Evolutionary conservation across 2,113 vertebrate species (phyloP), one percentile per base, ranked within the genome.

Genomic region (Motacilla alba): DNA sequence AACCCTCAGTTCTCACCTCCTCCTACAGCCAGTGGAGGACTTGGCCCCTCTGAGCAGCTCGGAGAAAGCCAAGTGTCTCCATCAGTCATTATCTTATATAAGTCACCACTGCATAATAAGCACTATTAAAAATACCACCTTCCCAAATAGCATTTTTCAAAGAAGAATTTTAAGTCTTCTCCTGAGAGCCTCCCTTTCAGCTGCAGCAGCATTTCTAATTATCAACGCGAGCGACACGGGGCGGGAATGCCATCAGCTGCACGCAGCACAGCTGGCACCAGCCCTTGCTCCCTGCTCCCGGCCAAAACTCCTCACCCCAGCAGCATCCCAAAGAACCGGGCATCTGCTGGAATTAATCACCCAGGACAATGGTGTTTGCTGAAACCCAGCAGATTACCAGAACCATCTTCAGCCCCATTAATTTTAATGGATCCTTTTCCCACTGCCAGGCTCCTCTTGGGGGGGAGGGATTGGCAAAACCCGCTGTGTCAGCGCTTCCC

Each of bases 11-110:
- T 81, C 37, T 15, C 55, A 8, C 63, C 30, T 30, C 50, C 43
- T 44, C 33, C 74, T 27, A 9, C 2, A 1, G 64, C n/a, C 5
- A 0, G 4, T 2, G 2, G 2, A 13, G 83, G 26, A 46, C 52
- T 11, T 12, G 82, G 18, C 1, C 59, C 13, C 33, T 8, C 16
- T 27, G 63, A 69, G 46, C 41, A 49, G 0, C 18, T 4, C 13
- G 19, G 20, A 2, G 18, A 46, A 18, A 84, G 47, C 56, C 17
- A 30, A 59, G 52, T 1, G 13, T 7, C 49, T 80, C 83, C 58
- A 63, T 18, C 89, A n/a, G 9, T 10, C 62, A 22, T 43, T 67
- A 7, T 2, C 39, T 88, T 13, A 53, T 0, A 3, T 39, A 88
- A 85, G 76, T 8, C 58, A 50, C 41, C 8, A 4, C 39, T 23